phyloP scores from a whole-genome alignment of 2,797 vertebrate genomes.

The Psittacula derbiana region DNA sequence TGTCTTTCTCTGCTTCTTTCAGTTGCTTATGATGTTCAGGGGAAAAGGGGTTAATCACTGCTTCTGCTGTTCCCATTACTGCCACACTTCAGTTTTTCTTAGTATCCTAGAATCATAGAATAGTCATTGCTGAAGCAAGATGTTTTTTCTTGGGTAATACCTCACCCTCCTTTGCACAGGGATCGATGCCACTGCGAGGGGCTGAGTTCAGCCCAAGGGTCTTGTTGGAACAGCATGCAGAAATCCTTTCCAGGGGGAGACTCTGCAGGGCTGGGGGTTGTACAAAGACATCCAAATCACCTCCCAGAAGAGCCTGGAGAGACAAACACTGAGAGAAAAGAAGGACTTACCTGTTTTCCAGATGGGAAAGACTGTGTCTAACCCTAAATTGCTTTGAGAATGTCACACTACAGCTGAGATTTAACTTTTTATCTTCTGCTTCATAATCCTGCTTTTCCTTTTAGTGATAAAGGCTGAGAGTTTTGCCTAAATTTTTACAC shows the following conservation, averaged over 20 bases:
- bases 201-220: not conserved
- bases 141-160: not conserved
- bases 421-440: not conserved
- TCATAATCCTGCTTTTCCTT: not conserved
- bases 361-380: not conserved
- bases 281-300: not conserved
- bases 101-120: not conserved
- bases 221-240: not conserved
- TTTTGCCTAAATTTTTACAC: not conserved
- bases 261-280: not conserved
- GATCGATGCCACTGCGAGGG: fast-evolving
- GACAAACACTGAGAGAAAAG: not conserved
- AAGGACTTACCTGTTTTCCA: not conserved
- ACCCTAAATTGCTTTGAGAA: not conserved
- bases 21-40: not conserved
- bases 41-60: not conserved
- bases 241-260: not conserved
- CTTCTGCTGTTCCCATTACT: not conserved
- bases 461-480: not conserved
- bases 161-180: not conserved
- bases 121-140: not conserved
- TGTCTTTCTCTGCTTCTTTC: not conserved
- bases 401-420: not conserved
- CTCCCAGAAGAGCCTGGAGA: not conserved
- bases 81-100: not conserved